phyloP scores from a whole-genome alignment of 1,140 invertebrate species.

The Phymastichus coffea region DNA sequence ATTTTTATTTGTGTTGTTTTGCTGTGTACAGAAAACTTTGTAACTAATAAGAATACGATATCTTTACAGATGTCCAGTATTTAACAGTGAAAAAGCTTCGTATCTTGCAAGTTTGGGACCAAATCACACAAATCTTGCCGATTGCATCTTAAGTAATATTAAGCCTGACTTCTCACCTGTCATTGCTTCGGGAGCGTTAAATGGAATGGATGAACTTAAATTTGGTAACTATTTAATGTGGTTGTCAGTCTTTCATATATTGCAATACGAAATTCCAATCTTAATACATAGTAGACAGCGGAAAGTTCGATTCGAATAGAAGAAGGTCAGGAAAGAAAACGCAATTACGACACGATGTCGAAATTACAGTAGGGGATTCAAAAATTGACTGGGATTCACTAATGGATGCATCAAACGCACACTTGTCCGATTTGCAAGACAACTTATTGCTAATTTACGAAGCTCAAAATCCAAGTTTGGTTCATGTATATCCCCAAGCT shows the following conservation, averaged over 20 bases:
- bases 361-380: conserved; percentile 44
- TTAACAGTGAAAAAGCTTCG: conserved; percentile 54
- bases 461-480: conserved; percentile 58
- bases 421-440: conserved; percentile 60
- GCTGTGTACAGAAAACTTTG: neutral
- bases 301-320: conserved; percentile 31
- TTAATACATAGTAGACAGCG: neutral
- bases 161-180: conserved; percentile 55
- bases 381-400: conserved; percentile 55
- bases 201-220: conserved; percentile 47
- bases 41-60: neutral
- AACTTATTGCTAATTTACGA: conserved; percentile 62
- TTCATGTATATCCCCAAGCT: conserved; percentile 64
- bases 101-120: conserved; percentile 58
- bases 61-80: conserved; percentile 50
- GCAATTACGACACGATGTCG: conserved; percentile 43
- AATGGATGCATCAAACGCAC: conserved; percentile 50
- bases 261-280: no score
- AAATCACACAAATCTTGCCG: conserved; percentile 56
- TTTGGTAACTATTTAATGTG: conserved; percentile 35
- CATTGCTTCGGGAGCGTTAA: conserved; percentile 51
- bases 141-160: conserved; percentile 52
- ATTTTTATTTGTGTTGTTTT: neutral
- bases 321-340: conserved; percentile 47
- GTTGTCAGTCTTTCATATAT: conserved; percentile 1